Conservation (phyloP, 2,797 vertebrate genomes). For the Gymnothorax reevesii region DNA sequence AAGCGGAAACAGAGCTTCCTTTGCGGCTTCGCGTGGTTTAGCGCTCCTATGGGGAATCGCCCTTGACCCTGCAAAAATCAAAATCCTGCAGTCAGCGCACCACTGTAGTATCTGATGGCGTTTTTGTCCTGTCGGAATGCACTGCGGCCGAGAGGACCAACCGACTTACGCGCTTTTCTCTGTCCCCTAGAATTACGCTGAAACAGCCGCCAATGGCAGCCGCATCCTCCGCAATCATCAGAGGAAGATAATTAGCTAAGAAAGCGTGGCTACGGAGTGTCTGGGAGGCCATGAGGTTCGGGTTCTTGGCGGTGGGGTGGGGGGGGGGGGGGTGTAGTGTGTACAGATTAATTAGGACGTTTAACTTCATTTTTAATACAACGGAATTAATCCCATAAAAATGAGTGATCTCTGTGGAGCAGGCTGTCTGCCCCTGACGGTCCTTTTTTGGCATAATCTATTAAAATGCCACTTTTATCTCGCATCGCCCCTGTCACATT, state of each 20-base stretch:
- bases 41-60: conserved; percentile 23
- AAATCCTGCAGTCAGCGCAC: conserved; percentile 26
- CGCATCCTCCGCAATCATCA: conserved; percentile 70
- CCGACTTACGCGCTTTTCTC: conserved; percentile 36
- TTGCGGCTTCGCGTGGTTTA: conserved; percentile 21
- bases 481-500: conserved; percentile 90
- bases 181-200: conserved; percentile 41
- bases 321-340: conserved; percentile 55
- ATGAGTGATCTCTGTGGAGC: conserved; percentile 86
- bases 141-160: conserved; percentile 46
- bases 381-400: conserved; percentile 94
- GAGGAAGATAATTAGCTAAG: conserved; percentile 80
- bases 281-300: conserved; percentile 65
- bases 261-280: conserved; percentile 66
- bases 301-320: conserved; percentile 42
- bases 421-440: conserved; percentile 86
- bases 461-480: conserved; percentile 97
- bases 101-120: conserved; percentile 53
- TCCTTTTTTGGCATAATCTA: conserved; percentile 92
- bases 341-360: conserved; percentile 94
- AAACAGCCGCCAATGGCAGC: conserved; percentile 58
- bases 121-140: conserved; percentile 52
- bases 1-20: not conserved
- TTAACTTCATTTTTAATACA: conserved; percentile 92
- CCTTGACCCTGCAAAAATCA: conserved; percentile 25